Conservation (phyloP, 1,140 invertebrate genomes). For the Drosophila guanche region DNA sequence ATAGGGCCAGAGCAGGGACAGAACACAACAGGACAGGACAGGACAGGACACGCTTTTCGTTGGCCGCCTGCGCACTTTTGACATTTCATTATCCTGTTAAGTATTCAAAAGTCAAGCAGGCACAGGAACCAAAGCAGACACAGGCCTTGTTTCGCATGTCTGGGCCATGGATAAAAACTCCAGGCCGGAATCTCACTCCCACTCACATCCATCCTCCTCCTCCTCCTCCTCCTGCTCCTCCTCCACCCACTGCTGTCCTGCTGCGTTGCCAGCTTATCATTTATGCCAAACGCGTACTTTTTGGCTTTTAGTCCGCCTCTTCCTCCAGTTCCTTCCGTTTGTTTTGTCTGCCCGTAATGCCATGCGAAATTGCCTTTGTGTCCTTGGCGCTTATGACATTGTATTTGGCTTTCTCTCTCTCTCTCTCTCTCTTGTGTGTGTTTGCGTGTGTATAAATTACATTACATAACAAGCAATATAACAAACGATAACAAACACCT, state of each 20-base stretch:
- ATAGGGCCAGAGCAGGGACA: background rate
- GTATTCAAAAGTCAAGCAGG: slow-evolving; percentile 80
- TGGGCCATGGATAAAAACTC: slow-evolving; percentile 25
- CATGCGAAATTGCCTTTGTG: slow-evolving; percentile 79
- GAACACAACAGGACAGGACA: slow-evolving; percentile 8
- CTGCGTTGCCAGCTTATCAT: slow-evolving; percentile 75
- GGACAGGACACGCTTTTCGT: slow-evolving; percentile 50
- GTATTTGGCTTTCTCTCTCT: slow-evolving; percentile 61
- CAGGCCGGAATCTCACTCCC: background rate
- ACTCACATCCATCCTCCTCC: background rate
- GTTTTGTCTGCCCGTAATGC: slow-evolving; percentile 77
- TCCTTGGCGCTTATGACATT: slow-evolving; percentile 81
- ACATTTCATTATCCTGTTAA: slow-evolving; percentile 82
- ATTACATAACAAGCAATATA: slow-evolving; percentile 81
- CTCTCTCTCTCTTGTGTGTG: too few relatives aligned
- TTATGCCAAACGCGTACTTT: slow-evolving; percentile 78
- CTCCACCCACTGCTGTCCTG: slow-evolving; percentile 29
- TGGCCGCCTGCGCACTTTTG: slow-evolving; percentile 75
- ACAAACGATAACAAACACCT: slow-evolving; percentile 82
- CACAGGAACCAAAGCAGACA: slow-evolving; percentile 43
- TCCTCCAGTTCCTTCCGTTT: slow-evolving; percentile 39
- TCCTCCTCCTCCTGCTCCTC: slow-evolving; percentile 16
- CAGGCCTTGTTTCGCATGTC: slow-evolving; percentile 54
- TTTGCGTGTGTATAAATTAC: slow-evolving; percentile 73
- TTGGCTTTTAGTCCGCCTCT: slow-evolving; percentile 63